Percentiles rank a stretch among this genome's conserved stretches.
Conservation (phyloP, 2,113 vertebrate species). For the Aegithalos caudatus region DNA sequence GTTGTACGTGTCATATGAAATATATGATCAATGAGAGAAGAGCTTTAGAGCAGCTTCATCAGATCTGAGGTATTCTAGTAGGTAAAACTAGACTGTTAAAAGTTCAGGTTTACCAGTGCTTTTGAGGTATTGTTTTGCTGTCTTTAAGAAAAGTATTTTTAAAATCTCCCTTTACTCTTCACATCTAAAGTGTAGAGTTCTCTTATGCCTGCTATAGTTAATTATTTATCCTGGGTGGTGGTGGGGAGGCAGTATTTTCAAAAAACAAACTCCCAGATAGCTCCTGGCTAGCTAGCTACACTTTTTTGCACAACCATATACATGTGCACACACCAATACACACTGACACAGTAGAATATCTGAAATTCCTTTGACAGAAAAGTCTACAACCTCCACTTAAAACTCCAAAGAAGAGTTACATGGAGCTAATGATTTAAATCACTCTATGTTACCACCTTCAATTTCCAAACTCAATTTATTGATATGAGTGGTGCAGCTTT, state of each 20-base stretch:
- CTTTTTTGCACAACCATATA: not conserved
- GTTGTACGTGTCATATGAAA: not conserved
- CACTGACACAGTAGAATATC: accelerated
- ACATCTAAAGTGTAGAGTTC: not conserved
- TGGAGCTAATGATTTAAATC: not conserved
- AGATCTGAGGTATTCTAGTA: not conserved
- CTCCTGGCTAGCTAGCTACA: not conserved
- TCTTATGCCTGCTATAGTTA: not conserved
- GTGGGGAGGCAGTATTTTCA: accelerated
- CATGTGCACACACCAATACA: not conserved
- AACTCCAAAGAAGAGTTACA: not conserved
- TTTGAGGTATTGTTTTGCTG: not conserved
- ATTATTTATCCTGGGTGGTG: not conserved
- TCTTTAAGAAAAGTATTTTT: not conserved
- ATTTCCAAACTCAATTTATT: not conserved
- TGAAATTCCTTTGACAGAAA: not conserved
- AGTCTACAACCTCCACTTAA: not conserved
- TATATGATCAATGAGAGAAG: not conserved
- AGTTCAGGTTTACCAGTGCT: not conserved
- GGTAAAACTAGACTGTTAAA: not conserved
- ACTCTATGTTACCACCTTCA: not conserved
- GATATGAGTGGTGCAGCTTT: not conserved
- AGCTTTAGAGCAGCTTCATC: not conserved
- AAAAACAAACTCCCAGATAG: not conserved
- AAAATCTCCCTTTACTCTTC: not conserved